Base-by-base conservation (phyloP, 2,797 vertebrate species). In the Gambelia wislizenii region DNA sequence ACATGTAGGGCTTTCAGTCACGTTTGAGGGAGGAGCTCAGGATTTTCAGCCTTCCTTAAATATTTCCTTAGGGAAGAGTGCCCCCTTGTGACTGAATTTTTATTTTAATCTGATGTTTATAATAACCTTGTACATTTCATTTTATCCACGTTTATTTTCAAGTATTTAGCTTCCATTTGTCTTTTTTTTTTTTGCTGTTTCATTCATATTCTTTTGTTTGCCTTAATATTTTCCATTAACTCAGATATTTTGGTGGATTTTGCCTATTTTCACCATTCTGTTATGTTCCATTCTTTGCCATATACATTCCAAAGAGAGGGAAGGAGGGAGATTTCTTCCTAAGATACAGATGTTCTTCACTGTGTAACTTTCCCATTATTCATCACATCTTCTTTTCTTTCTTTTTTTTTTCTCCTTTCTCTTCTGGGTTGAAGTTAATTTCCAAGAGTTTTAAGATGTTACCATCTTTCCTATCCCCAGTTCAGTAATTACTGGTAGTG, bases 81-180 rank as follows among this genome's bases (percentile, higher is more conserved):
- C 85, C 95, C 92, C 52, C 95, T 92, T 75, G 82, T 92, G 94
- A 83, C 36, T 4, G 22, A 54, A 67, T 84, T 89, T 56, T 59
- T 67, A 67, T 33, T 67, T 67, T 67, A 67, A 39, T 13, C 1
- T 18, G 52, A 7, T 54, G n/a, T 6, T 83, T 83, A 18, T 49
- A 64, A 47, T 33, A 33, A 69, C 69, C 20, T 47, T 20, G 42
- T 75, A 88, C 4, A 52, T 25, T 36, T 49, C 54, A 61, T 83
- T 39, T 83, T 30, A 74, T 61, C 47, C 27, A 16, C 6, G 3
- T 74, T 56, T 82, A 78, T 20, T 78, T 78, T 56, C 33, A 78
- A 30, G 33, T 67, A 13, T 12, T 52, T 59, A 52, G n/a, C 70
- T 33, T 72, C 69, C 70, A 75, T 85, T 85, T 75, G 36, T 42